Percentiles rank a stretch among this genome's conserved stretches.
Conservation (phyloP, 2,797 vertebrate species). For the Onychomys torridus region DNA sequence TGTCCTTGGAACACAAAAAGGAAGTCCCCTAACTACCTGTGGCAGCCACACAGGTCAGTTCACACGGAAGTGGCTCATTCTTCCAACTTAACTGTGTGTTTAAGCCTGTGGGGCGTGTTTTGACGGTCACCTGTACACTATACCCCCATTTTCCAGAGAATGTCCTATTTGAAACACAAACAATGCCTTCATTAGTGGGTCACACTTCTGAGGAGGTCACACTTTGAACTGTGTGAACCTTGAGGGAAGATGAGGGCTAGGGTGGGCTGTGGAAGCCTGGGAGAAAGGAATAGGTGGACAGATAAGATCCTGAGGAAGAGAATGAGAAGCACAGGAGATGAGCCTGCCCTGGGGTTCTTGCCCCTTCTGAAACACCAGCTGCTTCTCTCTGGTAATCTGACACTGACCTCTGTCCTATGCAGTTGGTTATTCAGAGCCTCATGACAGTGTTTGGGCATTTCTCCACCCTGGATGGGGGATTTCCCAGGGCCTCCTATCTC, state of each 20-base stretch:
- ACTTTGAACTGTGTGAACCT: neutral
- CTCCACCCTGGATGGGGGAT: neutral
- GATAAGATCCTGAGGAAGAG: neutral
- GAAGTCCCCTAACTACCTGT: neutral
- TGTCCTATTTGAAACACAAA: neutral
- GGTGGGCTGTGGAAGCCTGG: neutral
- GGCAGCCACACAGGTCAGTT: neutral
- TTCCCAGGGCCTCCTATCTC: neutral
- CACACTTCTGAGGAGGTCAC: neutral
- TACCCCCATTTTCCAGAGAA: neutral
- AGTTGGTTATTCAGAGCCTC: neutral
- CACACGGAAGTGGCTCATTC: neutral
- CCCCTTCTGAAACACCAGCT: neutral
- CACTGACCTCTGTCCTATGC: neutral
- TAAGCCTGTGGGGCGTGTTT: neutral
- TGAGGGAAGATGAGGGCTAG: neutral
- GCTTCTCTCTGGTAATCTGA: neutral
- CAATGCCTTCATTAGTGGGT: neutral
- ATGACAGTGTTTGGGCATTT: neutral
- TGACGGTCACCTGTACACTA: neutral
- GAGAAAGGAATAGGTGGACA: neutral
- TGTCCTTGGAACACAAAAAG: neutral
- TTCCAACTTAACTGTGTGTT: neutral
- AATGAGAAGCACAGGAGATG: neutral
- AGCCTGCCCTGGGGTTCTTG: neutral